phyloP scores from a whole-genome alignment of 2,113 vertebrate genomes.

The Galemys pyrenaicus region DNA sequence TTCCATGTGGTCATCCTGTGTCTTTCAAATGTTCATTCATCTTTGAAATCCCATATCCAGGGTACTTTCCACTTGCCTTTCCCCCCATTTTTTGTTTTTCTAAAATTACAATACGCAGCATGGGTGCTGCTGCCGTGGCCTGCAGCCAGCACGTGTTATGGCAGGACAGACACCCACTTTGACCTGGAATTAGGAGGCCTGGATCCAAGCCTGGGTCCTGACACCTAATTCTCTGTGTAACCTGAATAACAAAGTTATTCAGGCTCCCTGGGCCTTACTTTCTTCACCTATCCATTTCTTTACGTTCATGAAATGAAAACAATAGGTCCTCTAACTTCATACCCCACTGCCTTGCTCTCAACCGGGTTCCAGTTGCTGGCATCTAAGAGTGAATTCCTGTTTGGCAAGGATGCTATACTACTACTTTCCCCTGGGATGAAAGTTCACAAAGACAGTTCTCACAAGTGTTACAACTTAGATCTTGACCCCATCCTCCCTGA shows the following conservation, averaged over 20 bases:
- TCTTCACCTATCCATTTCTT: neutral
- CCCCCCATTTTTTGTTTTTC: neutral
- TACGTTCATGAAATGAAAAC: too few relatives aligned
- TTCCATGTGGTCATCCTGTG: neutral
- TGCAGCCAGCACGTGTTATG: accelerated
- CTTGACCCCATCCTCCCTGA: neutral
- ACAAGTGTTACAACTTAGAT: neutral
- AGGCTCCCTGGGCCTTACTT: neutral
- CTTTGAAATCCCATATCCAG: neutral
- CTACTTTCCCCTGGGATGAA: neutral
- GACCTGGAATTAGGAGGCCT: neutral
- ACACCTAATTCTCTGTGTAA: neutral
- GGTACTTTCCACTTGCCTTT: neutral
- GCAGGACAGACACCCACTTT: neutral
- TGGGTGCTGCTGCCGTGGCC: neutral
- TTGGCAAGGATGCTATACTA: neutral
- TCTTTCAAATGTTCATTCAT: neutral
- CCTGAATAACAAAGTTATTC: neutral
- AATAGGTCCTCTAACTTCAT: neutral
- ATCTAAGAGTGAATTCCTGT: neutral
- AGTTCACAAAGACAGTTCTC: neutral
- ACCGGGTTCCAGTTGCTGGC: neutral
- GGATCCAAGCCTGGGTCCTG: neutral
- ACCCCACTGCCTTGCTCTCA: neutral
- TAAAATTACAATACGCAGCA: neutral